Percentiles rank a stretch among this genome's conserved stretches.
These are phyloP conservation scores for Ardeotis arabs DNA, from an alignment of 2,113 vertebrate genomes.

Conservation along the genomic window DNA sequence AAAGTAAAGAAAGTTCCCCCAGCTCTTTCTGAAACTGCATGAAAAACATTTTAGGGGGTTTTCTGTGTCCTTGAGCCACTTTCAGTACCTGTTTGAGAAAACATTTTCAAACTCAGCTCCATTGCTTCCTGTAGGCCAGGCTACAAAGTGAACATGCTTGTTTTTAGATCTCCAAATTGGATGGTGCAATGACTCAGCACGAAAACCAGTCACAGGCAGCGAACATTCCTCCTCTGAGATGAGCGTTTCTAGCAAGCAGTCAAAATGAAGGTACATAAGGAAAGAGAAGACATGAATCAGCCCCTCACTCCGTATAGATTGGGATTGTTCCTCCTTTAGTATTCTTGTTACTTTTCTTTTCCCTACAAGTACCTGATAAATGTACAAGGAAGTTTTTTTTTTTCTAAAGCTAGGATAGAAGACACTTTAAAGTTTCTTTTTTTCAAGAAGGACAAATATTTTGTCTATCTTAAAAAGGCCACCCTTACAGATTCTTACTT, in stretches of 20 bases:
- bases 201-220: neutral
- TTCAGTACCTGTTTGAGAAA: neutral
- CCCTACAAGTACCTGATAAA: neutral
- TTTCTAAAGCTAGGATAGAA: neutral
- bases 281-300: neutral
- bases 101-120: neutral
- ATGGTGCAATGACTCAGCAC: neutral
- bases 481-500: neutral
- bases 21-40: neutral
- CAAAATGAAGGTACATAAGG: neutral
- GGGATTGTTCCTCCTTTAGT: neutral
- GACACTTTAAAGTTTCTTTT: neutral
- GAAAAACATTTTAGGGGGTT: neutral
- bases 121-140: neutral
- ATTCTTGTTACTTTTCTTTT: neutral
- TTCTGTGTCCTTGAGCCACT: neutral
- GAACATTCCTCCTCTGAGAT: neutral
- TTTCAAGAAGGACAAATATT: neutral
- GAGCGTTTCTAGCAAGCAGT: neutral
- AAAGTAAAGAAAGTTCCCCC: neutral
- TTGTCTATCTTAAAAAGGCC: neutral
- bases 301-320: neutral
- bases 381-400: neutral
- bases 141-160: neutral
- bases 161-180: neutral